Evolutionary conservation across 2,888 invertebrate species (phyloP), one percentile per base, ranked within the genome.

Genomic region (Subacronicta megacephala): DNA sequence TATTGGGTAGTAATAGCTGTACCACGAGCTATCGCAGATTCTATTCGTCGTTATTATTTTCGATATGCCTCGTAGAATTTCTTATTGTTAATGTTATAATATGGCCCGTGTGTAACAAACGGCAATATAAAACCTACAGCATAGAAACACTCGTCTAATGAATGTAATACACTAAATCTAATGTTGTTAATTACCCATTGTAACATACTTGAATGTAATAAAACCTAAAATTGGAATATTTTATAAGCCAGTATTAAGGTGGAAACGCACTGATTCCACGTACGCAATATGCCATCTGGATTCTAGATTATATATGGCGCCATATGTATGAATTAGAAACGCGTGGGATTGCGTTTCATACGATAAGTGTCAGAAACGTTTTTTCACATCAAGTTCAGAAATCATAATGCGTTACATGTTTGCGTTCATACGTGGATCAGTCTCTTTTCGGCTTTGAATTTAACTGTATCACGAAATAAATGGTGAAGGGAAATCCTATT

Each of bases 401-500:
- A n/a, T n/a, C n/a, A n/a, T n/a, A n/a, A n/a, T n/a, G n/a, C n/a
- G n/a, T n/a, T n/a, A n/a, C n/a, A n/a, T n/a, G n/a, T n/a, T n/a
- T n/a, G n/a, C n/a, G n/a, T n/a, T n/a, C n/a, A n/a, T n/a, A n/a
- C n/a, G n/a, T n/a, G n/a, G n/a, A n/a, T n/a, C n/a, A n/a, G n/a
- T n/a, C n/a, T n/a, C n/a, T n/a, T n/a, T n/a, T n/a, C n/a, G n/a
- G n/a, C n/a, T n/a, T n/a, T n/a, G n/a, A 40, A 49, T 49, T 59
- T 16, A 45, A 49, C 17, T 49, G 59, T 53, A 50, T 31, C 13
- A 51, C 9, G 50, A 29, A 35, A 13, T 33, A 29, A 43, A 38
- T 47, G 33, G 58, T 59, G 71, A 63, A 73, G 61, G 63, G 60
- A 61, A 66, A 54, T 60, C 33, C 45, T 62, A 49, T 73, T 56